These are phyloP conservation scores for Cataglyphis hispanica DNA, from an alignment of 1,140 invertebrate species.

Conservation along the genomic window DNA sequence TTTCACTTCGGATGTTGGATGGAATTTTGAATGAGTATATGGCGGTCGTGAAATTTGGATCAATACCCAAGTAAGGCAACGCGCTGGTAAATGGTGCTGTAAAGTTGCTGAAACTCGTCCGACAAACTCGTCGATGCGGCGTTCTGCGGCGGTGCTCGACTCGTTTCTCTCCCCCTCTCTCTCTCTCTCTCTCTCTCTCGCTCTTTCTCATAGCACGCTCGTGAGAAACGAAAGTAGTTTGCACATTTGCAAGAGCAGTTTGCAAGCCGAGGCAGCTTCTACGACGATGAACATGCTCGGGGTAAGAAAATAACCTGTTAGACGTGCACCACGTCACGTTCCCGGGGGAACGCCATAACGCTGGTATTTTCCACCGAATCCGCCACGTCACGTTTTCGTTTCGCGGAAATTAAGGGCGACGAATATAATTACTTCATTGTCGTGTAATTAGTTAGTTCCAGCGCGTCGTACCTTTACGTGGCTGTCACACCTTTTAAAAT, in stretches of 20 bases:
- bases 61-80: conserved; percentile 53
- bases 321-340: conserved; percentile 26
- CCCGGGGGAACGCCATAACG: background rate
- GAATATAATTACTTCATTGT: conserved; percentile 47
- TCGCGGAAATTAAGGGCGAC: conserved; percentile 40
- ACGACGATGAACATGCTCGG: conserved; percentile 36
- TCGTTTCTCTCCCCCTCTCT: background rate
- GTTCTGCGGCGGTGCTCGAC: conserved; percentile 3
- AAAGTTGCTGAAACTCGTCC: conserved; percentile 52
- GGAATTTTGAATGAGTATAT: conserved; percentile 51
- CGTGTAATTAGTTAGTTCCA: background rate
- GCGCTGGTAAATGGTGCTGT: conserved; percentile 46
- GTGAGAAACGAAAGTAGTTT: conserved; percentile 45
- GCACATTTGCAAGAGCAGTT: conserved; percentile 52
- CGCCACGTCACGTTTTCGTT: conserved; percentile 18
- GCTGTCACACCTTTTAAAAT: background rate
- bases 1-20: conserved; percentile 6
- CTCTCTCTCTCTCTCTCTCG: background rate
- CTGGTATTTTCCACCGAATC: conserved; percentile 21
- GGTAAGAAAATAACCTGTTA: conserved; percentile 54
- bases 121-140: conserved; percentile 54
- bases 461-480: background rate
- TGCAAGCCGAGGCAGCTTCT: conserved; percentile 40
- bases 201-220: background rate
- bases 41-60: conserved; percentile 46